A percentile compares a stretch with the other conserved stretches of the same genome.
phyloP scores from a whole-genome alignment of 2,113 vertebrate species.

The Malurus alboscapulatus region DNA sequence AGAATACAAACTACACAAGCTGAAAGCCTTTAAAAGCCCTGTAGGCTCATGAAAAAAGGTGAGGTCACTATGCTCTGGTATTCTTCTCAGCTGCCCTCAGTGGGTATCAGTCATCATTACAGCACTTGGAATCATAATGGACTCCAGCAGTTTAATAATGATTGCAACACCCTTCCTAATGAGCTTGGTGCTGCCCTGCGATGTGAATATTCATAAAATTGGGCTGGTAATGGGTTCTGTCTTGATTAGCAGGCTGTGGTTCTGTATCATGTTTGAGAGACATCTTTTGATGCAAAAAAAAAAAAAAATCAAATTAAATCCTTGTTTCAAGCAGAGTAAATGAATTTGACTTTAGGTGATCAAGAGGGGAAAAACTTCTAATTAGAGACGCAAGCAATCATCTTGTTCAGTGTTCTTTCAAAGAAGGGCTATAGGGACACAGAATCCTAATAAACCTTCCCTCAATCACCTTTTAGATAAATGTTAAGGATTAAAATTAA shows the following conservation, averaged over 20 bases:
- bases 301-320: conserved; percentile 75
- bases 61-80: conserved; percentile 20
- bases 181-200: conserved; percentile 51
- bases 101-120: conserved; percentile 53
- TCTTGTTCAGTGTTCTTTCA: conserved; percentile 65
- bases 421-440: conserved; percentile 62
- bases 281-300: conserved; percentile 51
- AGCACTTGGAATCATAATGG: conserved; percentile 43
- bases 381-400: conserved; percentile 72
- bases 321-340: conserved; percentile 77
- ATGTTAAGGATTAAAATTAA: conserved; percentile 71
- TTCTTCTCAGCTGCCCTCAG: conserved; percentile 32
- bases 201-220: conserved; percentile 48
- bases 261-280: conserved; percentile 58
- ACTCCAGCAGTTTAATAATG: conserved; percentile 65
- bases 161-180: conserved; percentile 45
- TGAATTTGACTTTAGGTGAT: conserved; percentile 81
- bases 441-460: conserved; percentile 70
- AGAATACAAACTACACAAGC: conserved; percentile 6
- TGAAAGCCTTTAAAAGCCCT: conserved; percentile 21
- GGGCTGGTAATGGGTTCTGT: conserved; percentile 26
- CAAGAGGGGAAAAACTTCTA: conserved; percentile 74
- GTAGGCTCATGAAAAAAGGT: neutral
- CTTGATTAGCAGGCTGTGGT: conserved; percentile 55
- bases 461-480: conserved; percentile 74